These are phyloP conservation scores for Lagenorhynchus albirostris DNA, from an alignment of 2,113 vertebrate genomes.

Conservation along the genomic window DNA sequence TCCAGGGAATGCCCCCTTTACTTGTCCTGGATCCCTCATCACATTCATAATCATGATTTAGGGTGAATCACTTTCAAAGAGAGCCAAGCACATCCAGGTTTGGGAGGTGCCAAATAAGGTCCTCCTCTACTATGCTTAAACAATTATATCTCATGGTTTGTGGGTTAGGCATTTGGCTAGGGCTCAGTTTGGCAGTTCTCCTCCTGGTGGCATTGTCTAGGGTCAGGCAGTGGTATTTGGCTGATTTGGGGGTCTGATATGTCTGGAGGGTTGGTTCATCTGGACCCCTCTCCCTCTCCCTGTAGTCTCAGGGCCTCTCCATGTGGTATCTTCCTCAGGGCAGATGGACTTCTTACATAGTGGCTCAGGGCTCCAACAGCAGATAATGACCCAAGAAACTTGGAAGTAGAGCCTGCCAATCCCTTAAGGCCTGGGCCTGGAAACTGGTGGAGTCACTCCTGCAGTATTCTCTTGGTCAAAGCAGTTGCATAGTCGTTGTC, in stretches of 20 bases:
- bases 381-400: background rate
- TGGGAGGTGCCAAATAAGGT: background rate
- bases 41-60: background rate
- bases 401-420: background rate
- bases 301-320: background rate
- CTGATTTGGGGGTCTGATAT: background rate
- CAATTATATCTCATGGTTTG: rapidly evolving
- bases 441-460: background rate
- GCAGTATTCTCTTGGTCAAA: background rate
- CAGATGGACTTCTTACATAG: background rate
- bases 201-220: background rate
- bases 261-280: background rate
- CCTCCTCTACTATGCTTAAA: background rate
- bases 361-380: background rate
- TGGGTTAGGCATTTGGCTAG: background rate
- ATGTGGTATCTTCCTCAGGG: background rate
- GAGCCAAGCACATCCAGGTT: background rate
- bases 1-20: background rate
- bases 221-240: background rate
- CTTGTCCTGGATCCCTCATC: background rate
- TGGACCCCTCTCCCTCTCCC: background rate
- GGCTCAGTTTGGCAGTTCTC: background rate
- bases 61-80: background rate
- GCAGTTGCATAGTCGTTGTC: background rate
- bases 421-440: background rate